A percentile compares a stretch with the other conserved stretches of the same genome.
phyloP scores from a whole-genome alignment of 2,888 invertebrate species.

The Zygaena filipendulae region DNA sequence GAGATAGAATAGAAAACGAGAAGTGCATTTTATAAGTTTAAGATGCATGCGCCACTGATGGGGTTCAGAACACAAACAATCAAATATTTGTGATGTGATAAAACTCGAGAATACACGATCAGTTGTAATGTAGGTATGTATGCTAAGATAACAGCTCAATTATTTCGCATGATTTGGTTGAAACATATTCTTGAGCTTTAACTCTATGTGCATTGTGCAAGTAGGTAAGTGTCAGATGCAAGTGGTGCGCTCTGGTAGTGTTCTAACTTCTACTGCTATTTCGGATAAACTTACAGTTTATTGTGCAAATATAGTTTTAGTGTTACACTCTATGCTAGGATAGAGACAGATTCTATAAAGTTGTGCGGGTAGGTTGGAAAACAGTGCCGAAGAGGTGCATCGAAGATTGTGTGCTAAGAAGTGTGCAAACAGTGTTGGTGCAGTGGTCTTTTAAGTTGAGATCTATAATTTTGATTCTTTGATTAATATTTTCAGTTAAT shows the following conservation, averaged over 20 bases:
- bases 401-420: constrained; percentile 53
- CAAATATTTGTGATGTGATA: no score
- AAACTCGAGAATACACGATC: no score
- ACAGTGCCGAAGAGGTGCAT: constrained; percentile 57
- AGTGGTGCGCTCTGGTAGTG: constrained; percentile 34
- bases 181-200: constrained; percentile 43
- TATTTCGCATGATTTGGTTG: no score
- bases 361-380: constrained; percentile 36
- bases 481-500: neutral
- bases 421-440: constrained; percentile 52
- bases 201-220: constrained; percentile 49
- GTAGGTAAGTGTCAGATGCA: constrained; percentile 46
- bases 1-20: no score
- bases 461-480: constrained; percentile 37
- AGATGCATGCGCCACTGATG: no score
- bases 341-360: constrained; percentile 52
- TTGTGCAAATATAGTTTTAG: constrained; percentile 46
- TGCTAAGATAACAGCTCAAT: no score
- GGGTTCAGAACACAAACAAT: no score
- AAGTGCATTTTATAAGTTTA: no score
- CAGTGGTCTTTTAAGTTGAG: constrained; percentile 49
- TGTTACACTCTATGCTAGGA: constrained; percentile 51
- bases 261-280: constrained; percentile 49
- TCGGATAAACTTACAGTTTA: constrained; percentile 46
- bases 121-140: no score